Evolutionary conservation across 2,113 vertebrate species (phyloP), one percentile per base, ranked within the genome.

Genomic region (Callopanchax toddi): DNA sequence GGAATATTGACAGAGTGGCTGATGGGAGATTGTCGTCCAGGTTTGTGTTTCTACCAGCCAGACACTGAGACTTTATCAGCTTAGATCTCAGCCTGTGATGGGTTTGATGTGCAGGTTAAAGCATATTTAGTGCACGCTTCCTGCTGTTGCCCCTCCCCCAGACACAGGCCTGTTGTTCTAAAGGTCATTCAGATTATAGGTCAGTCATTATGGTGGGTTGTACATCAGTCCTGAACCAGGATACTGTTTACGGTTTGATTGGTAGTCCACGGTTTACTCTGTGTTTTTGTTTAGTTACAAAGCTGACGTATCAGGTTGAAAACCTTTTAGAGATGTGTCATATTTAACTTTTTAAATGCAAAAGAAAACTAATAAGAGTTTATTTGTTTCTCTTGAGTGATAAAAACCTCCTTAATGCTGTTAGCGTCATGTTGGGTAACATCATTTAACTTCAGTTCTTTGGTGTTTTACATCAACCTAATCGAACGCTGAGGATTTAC

Each of bases 41-140:
- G n/a, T n/a, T n/a, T n/a, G n/a, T n/a, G n/a, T n/a, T 70, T 61
- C 42, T 55, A 10, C 56, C 39, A 40, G 49, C 23, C 44, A 44
- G 51, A 36, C 40, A 36, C 39, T 32, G 10, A 32, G 3, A 58
- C 67, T 72, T 66, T 62, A 44, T 36, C 25, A 1, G 6, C 45
- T 64, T 18, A 83, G 82, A 83, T 79, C 78, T 64, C 7, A 23
- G 51, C 23, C 36, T 36, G 60, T 50, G 70, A 72, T 72, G 77
- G 68, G 79, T 81, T 65, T 67, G 21, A 64, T 37, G 18, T 54
- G 23, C 43, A 60, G 71, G 61, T 80, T 42, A 52, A 46, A 55
- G 44, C 29, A 32, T 60, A 20, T 55, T 51, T 45, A 37, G 49
- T 17, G 11, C 22, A 32, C 20, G 18, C 8, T 34, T 20, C 26